phyloP scores from a whole-genome alignment of 2,113 vertebrate species.

The Potamarius usumacintae region DNA sequence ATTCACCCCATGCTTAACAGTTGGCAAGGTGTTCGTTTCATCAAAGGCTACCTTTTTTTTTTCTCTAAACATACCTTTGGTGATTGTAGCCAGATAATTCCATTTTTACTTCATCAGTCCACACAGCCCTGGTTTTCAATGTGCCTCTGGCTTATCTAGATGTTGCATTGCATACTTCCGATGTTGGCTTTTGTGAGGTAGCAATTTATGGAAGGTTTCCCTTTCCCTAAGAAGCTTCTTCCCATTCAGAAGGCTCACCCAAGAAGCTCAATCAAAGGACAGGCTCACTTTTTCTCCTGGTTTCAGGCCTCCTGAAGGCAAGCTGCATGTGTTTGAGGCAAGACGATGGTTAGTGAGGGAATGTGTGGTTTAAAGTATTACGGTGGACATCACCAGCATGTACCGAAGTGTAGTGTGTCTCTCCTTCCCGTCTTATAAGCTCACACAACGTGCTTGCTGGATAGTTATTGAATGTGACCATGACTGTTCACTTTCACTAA shows the following conservation, averaged over 20 bases:
- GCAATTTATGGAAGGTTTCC: not conserved
- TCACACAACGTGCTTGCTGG: conserved; percentile 57
- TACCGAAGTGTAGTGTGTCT: conserved; percentile 52
- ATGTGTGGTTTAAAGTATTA: conserved; percentile 68
- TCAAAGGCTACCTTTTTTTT: not conserved
- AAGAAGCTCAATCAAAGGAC: conserved; percentile 70
- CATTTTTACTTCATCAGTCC: not conserved
- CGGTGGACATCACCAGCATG: conserved; percentile 67
- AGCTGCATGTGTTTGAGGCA: conserved; percentile 63
- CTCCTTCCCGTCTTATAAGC: conserved; percentile 50
- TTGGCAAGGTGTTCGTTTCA: not conserved
- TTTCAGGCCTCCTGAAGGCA: conserved; percentile 62
- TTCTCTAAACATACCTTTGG: not conserved
- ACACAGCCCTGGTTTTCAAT: not conserved
- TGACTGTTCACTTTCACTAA: not conserved
- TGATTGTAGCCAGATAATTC: not conserved
- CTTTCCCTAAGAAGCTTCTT: no score
- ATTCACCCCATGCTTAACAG: not conserved
- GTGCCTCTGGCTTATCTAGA: not conserved
- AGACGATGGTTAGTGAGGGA: conserved; percentile 66
- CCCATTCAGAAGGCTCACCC: conserved; percentile 48
- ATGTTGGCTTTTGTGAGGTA: not conserved
- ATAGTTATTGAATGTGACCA: not conserved
- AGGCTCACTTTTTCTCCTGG: conserved; percentile 62
- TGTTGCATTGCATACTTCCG: not conserved